Percentiles rank a stretch among this genome's conserved stretches.
Evolutionary conservation across 2,797 vertebrate species (phyloP).

Genomic region (Neostethus bicornis): DNA sequence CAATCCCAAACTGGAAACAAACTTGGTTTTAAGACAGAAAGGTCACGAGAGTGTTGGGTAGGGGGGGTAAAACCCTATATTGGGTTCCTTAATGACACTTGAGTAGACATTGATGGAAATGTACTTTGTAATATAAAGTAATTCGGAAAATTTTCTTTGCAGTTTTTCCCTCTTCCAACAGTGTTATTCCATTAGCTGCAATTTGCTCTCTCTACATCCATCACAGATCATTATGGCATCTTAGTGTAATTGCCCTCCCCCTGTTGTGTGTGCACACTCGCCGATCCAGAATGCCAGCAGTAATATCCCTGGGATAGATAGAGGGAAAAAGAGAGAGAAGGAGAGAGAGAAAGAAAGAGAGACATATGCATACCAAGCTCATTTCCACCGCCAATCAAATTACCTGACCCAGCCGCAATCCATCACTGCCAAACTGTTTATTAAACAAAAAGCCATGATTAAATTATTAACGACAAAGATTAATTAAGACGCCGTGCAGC

Average conservation of each 20-base stretch:
- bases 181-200: slow-evolving; percentile 78
- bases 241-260: slow-evolving; percentile 77
- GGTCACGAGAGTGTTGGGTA: slow-evolving; percentile 11
- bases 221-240: slow-evolving; percentile 79
- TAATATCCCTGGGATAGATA: slow-evolving; percentile 60
- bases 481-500: slow-evolving; percentile 71
- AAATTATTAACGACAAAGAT: slow-evolving; percentile 83
- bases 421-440: slow-evolving; percentile 82
- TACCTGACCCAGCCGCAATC: slow-evolving; percentile 79
- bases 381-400: slow-evolving; percentile 80
- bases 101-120: slow-evolving; percentile 72
- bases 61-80: slow-evolving; percentile 34
- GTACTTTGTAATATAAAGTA: slow-evolving; percentile 68
- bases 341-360: slow-evolving; percentile 33
- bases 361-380: slow-evolving; percentile 73
- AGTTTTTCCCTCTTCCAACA: slow-evolving; percentile 26
- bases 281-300: slow-evolving; percentile 68
- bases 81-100: slow-evolving; percentile 54
- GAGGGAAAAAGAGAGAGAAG: slow-evolving; percentile 20
- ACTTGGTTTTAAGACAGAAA: slow-evolving; percentile 11
- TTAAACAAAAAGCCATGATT: slow-evolving; percentile 82
- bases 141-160: slow-evolving; percentile 57
- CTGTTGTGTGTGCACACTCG: slow-evolving; percentile 59
- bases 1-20: neutral
- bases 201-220: slow-evolving; percentile 75